Conservation (phyloP, 2,888 invertebrate genomes). For the Troglohyphantes excavatus region DNA sequence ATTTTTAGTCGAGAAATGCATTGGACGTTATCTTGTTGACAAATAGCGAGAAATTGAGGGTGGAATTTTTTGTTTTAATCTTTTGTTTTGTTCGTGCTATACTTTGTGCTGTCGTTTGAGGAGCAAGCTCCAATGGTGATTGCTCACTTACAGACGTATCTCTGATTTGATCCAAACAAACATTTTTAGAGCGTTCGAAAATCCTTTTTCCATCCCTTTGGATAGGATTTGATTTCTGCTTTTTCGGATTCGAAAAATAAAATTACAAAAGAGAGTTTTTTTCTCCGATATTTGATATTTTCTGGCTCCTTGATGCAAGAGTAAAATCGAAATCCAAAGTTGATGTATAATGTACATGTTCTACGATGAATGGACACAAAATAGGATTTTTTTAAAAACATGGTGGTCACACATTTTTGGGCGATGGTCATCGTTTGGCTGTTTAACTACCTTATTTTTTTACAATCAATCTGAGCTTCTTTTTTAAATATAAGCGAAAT, state of each 20-base stretch:
- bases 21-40: constrained; percentile 69
- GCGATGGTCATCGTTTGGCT: too few species aligned
- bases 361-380: too few species aligned
- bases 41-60: constrained; percentile 68
- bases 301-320: background rate
- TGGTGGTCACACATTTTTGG: too few species aligned
- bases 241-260: background rate
- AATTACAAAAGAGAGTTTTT: background rate
- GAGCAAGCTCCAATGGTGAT: constrained; percentile 50
- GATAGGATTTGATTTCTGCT: constrained; percentile 12
- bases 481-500: too few species aligned
- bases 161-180: constrained; percentile 58
- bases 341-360: background rate
- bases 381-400: too few species aligned
- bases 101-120: constrained; percentile 3
- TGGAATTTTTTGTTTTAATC: constrained; percentile 22
- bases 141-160: constrained; percentile 49
- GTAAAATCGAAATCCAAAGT: background rate
- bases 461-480: too few species aligned
- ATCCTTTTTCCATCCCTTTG: constrained; percentile 13
- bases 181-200: constrained; percentile 50
- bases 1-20: constrained; percentile 53
- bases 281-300: background rate
- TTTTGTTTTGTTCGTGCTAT: constrained; percentile 3
- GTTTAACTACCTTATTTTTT: too few species aligned